A percentile compares a stretch with the other conserved stretches of the same genome.
These are phyloP conservation scores for Thera obeliscata DNA, from an alignment of 2,888 invertebrate genomes.

Conservation along the genomic window DNA sequence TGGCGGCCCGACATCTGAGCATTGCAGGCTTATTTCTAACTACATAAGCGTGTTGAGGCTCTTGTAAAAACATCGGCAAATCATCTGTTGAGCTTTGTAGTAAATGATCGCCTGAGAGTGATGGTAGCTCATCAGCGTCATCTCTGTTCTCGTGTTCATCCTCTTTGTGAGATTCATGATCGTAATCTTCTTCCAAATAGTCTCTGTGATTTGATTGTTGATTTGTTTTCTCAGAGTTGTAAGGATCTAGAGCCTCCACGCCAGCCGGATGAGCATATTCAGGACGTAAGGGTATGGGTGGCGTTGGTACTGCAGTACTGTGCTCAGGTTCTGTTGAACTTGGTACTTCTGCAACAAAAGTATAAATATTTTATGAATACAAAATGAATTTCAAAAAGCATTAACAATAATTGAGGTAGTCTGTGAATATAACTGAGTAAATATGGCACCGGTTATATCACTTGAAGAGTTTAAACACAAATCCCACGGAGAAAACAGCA, in stretches of 20 bases:
- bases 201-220: slow-evolving; percentile 70
- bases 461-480: not conserved
- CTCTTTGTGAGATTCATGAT: slow-evolving; percentile 75
- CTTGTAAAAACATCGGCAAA: slow-evolving; percentile 93
- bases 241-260: slow-evolving; percentile 78
- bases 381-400: not conserved
- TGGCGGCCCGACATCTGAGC: slow-evolving; percentile 94
- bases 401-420: no score
- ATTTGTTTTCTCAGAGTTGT: slow-evolving; percentile 75
- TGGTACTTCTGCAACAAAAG: slow-evolving; percentile 71
- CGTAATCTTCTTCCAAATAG: slow-evolving; percentile 80
- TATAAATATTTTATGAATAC: slow-evolving; percentile 12
- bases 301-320: slow-evolving; percentile 63
- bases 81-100: slow-evolving; percentile 86
- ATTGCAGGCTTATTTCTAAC: slow-evolving; percentile 95
- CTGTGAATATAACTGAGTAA: no score
- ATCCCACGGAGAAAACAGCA: not conserved
- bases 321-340: slow-evolving; percentile 70
- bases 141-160: slow-evolving; percentile 78
- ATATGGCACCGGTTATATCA: no score
- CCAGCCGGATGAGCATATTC: slow-evolving; percentile 80
- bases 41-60: slow-evolving; percentile 95
- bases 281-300: slow-evolving; percentile 72
- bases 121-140: slow-evolving; percentile 78
- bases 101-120: slow-evolving; percentile 77